phyloP scores from a whole-genome alignment of 2,888 invertebrate species.

The Pammene fasciana region DNA sequence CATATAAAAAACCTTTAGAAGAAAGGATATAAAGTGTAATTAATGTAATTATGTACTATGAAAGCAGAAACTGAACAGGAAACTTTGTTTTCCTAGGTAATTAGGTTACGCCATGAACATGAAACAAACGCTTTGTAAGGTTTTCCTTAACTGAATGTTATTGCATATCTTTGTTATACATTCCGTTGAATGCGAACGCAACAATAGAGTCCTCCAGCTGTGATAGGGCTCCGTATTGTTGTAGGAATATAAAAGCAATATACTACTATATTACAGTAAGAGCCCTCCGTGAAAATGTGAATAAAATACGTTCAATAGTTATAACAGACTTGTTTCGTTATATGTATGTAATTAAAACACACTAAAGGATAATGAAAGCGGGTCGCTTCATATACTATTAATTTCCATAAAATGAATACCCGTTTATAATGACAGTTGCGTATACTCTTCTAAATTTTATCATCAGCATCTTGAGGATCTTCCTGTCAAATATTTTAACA shows the following conservation, averaged over 20 bases:
- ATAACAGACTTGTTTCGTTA: no score
- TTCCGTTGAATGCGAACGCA: conserved; percentile 10
- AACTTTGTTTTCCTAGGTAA: conserved; percentile 21
- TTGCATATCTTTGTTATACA: conserved; percentile 19
- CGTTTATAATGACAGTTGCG: no score
- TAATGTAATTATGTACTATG: no score
- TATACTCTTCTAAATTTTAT: no score
- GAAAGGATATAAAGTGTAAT: no score
- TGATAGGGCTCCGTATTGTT: conserved; percentile 21
- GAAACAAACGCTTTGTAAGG: conserved; percentile 22
- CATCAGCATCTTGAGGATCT: no score
- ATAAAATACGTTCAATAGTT: not conserved
- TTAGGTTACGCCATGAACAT: conserved; percentile 27
- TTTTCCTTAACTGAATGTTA: conserved; percentile 15
- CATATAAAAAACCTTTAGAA: not conserved
- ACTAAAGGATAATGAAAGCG: no score
- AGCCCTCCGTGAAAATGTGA: not conserved
- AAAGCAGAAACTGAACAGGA: conserved; percentile 20
- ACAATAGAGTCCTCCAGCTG: conserved; percentile 24
- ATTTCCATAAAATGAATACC: no score
- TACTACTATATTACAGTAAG: not conserved
- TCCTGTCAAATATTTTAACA: no score
- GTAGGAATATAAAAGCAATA: conserved; percentile 11
- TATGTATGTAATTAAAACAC: no score
- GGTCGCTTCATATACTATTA: no score